Evolutionary conservation across 2,888 invertebrate species (phyloP), one percentile per base, ranked within the genome.

Genomic region (Drosophila anomelani): DNA sequence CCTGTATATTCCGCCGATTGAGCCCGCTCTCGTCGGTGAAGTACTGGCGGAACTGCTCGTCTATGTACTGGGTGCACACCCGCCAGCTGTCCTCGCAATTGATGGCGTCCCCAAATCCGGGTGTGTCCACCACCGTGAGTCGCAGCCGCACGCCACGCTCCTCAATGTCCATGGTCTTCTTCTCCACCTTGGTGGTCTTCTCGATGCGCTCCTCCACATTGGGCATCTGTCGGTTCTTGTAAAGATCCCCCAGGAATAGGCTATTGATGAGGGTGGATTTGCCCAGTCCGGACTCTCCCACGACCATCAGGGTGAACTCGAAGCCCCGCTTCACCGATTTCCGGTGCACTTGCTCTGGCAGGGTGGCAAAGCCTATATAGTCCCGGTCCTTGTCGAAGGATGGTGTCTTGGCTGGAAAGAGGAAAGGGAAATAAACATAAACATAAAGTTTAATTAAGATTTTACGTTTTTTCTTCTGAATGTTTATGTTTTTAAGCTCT

Each of bases 281-380:
- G 66, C 98, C 98, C 56, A 98, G 94, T 0, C 98, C 98, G 0
- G 96, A 96, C 93, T 98, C 98, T 36, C 98, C 98, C 38, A 98
- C 97, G 20, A 98, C 98, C 98, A 98, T 98, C 78, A 98, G 93
- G 0, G 98, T 98, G 93, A 98, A 98, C 93, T 98, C 98, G 93
- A 98, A 98, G 62, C 98, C 98, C 87, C 97, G 95, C 93, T 98
- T 98, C 59, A 98, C 98, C 0, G 98, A 98, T 93, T 98, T 98
- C 81, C 98, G 95, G 93, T 98, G 98, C 62, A 98, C 97, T 93
- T 98, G 98, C 92, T 98, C 98, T 26, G 98, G 98, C 73, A 98
- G 94, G 64, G 98, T 98, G 78, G 98, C 98, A 92, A 98, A 98
- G 69, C 98, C 98, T 88, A 98, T 97, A 93, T 97, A 97, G 91